Evolutionary conservation across 1,140 invertebrate species (phyloP), one percentile per base, ranked within the genome.

Genomic region (Zaprionus capensis): DNA sequence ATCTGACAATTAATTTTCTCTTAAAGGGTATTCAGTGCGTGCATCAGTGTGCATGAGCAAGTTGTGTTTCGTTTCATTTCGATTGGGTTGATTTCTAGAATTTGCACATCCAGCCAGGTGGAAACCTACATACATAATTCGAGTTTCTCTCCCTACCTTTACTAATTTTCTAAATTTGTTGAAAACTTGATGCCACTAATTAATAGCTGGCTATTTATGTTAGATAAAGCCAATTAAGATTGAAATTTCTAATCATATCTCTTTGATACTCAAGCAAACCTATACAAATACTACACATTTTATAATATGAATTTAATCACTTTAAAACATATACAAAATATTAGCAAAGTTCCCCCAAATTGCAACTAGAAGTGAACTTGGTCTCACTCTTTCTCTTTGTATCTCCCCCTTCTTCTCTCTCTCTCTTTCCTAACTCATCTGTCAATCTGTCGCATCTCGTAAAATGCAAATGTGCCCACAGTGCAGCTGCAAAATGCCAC

Each of bases 401-500:
- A 4, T 7, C 4, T 15, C 4, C 12, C 11, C 5, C 36, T 17
- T 0, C 2, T 0, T 17, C n/a, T 46, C n/a, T 17, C 41, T 2
- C 15, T n/a, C 38, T 41, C 15, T 41, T 2, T 1, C 15, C 11
- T 7, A 46, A 46, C 46, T 51, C 46, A 51, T 51, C 46, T 51
- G 46, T 51, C 46, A 51, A 51, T 5, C 46, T 51, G 17, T 51
- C 20, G 46, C 46, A 56, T 51, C 46, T 24, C 4, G 46, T 24
- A 62, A 44, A 51, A 51, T 53, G 22, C 34, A 9, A 46, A 46
- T 46, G 41, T 20, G 46, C 20, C 46, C 46, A 51, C 17, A 24
- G 17, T 65, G 73, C 73, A 71, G 61, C 73, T 71, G 67, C 61
- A 28, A 76, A 67, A 71, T 76, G 68, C 73, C 59, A 69, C 9